Base-by-base conservation (phyloP, 2,797 vertebrate species). In the Characodon lateralis region DNA sequence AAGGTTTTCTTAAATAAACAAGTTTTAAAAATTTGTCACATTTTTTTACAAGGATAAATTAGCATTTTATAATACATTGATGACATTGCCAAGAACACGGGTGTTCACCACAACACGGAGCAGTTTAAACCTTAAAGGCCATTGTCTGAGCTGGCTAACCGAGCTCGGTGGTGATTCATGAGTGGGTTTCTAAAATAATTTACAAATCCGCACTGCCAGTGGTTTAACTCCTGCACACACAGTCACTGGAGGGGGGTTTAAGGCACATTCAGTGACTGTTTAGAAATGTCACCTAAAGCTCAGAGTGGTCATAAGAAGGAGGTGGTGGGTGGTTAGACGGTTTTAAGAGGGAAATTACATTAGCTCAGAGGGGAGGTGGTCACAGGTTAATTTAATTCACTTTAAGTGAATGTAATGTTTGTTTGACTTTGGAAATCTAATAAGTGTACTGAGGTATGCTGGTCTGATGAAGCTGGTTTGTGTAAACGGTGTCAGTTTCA, bases 41-140 rank as follows among this genome's bases (percentile, higher is more conserved):
- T 80, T 76, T 88, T 83, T 93, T 91, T 94, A 98, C 96, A 99
- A 96, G 95, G 97, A 99, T 99, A 99, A 99, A 99, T 99, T 98
- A 99, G 95, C 96, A 96, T 70, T 85, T 96, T 97, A 76, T 85
- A 69, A 96, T 96, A 97, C 96, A 97, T 91, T 94, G 94, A 97
- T 94, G 88, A 93, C 94, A 95, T 94, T 91, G 95, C 82, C 82
- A 88, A 81, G 91, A 95, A 93, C 94, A 83, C 53, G 89, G 83
- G 79, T 78, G 93, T 92, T 94, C 92, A 92, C 93, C 94, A 95
- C 93, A 92, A 69, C 66, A 82, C 89, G 77, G 74, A 85, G 88
- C 85, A 91, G 78, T 85, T 75, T 59, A 76, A 59, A 88, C 84
- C 85, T 85, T 78, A 24, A 56, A 88, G 88, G 84, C 85, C 74